These are phyloP conservation scores for Halisarca cf. caerulea DNA, from an alignment of 37 sponge, comb jelly and placozoan genomes.

Conservation along the genomic window DNA sequence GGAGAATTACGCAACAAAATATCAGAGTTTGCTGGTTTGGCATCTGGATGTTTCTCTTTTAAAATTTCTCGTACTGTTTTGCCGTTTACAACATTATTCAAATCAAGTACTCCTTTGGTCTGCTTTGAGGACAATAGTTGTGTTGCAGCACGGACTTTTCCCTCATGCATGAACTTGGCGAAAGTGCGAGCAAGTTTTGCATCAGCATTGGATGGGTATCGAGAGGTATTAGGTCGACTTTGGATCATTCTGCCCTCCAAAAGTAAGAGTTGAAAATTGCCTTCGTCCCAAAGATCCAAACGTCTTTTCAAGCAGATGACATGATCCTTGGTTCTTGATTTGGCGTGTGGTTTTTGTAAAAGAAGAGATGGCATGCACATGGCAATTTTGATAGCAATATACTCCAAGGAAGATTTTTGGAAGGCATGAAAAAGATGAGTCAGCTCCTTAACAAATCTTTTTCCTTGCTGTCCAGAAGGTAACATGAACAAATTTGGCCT, in stretches of 20 bases:
- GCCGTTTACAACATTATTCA: background rate
- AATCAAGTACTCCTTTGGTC: background rate
- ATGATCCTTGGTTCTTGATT: too few species aligned
- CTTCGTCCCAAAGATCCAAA: too few species aligned
- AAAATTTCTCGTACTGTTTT: too few species aligned
- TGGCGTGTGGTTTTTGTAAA: too few species aligned
- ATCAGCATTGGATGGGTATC: background rate
- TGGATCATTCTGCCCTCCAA: background rate
- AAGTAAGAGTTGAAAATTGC: background rate
- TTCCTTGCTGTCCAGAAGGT: too few species aligned
- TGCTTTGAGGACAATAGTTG: background rate
- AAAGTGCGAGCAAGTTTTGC: background rate
- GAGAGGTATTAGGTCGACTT: background rate
- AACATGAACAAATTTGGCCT: too few species aligned
- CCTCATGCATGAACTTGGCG: background rate
- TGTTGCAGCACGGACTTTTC: background rate
- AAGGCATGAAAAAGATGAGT: too few species aligned
- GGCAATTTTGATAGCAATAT: too few species aligned
- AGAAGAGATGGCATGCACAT: too few species aligned
- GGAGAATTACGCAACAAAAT: background rate
- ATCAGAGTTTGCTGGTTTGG: background rate
- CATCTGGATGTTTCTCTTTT: constrained; percentile 17
- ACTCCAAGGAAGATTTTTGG: too few species aligned
- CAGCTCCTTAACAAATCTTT: too few species aligned
- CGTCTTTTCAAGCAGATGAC: too few species aligned